Evolutionary conservation across 2,888 invertebrate genomes (phyloP).

Genomic region (Osmoderma eremita): DNA sequence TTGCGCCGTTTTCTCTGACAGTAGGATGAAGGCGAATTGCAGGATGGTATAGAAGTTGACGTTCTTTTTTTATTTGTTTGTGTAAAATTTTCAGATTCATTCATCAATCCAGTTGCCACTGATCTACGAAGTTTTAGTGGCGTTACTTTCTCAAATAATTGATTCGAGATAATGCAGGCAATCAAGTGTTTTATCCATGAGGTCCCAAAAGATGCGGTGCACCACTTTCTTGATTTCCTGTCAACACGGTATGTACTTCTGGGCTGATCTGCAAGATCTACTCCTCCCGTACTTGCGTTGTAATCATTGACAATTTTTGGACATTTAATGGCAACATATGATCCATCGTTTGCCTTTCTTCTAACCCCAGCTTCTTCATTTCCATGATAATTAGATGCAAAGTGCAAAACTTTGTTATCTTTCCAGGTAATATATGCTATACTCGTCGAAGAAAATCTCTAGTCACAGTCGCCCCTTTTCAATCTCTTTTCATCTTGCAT

Average conservation of each 20-base stretch:
- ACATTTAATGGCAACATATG: conserved; percentile 39
- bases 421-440: not conserved
- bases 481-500: not conserved
- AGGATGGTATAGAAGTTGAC: too few species aligned
- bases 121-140: too few species aligned
- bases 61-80: not conserved
- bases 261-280: conserved; percentile 45
- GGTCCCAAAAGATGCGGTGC: conserved; percentile 38
- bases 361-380: not conserved
- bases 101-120: too few species aligned
- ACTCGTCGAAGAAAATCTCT: too few species aligned
- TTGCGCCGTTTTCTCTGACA: too few species aligned
- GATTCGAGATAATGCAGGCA: not conserved
- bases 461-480: not conserved
- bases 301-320: conserved; percentile 45
- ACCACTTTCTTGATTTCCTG: conserved; percentile 46
- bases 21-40: too few species aligned
- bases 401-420: not conserved
- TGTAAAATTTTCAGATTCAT: too few species aligned
- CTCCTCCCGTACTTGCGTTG: conserved; percentile 45
- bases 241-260: conserved; percentile 44
- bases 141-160: not conserved
- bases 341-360: conserved; percentile 40
- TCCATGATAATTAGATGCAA: not conserved
- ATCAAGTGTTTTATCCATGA: not conserved